A percentile compares a stretch with the other conserved stretches of the same genome.
Evolutionary conservation across 2,113 vertebrate species (phyloP).

Genomic region (Phoxinus phoxinus): DNA sequence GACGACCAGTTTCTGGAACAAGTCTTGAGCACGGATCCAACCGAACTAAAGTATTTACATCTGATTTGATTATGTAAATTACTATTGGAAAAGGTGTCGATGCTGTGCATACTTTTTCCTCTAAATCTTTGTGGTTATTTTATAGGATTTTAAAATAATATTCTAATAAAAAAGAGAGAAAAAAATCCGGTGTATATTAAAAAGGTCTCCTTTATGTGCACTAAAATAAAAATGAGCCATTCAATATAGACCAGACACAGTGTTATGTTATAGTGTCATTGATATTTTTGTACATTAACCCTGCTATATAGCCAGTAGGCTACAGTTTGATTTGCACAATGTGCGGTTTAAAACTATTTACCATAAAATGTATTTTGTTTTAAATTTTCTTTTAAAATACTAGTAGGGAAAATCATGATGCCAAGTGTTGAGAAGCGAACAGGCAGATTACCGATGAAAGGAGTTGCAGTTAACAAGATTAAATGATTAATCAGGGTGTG

Average conservation of each 20-base stretch:
- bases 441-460: conserved; percentile 16
- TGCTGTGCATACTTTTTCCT: not conserved
- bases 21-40: not conserved
- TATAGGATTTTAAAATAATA: not conserved
- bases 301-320: no score
- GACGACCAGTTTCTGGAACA: not conserved
- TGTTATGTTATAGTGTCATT: no score
- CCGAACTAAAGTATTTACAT: not conserved
- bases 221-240: not conserved
- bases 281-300: no score
- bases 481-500: conserved; percentile 21
- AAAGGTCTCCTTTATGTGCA: not conserved
- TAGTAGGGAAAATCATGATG: not conserved
- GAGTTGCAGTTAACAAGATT: conserved; percentile 41
- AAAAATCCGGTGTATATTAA: not conserved
- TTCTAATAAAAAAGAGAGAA: not conserved
- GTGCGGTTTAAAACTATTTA: not conserved
- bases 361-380: not conserved
- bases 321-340: not conserved
- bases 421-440: not conserved
- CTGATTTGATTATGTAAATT: not conserved
- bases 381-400: not conserved
- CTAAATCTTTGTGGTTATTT: not conserved
- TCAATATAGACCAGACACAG: not conserved
- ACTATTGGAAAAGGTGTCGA: not conserved